Percentiles rank a stretch among this genome's conserved stretches.
Evolutionary conservation across 2,888 invertebrate species (phyloP).

Genomic region (Lasiommata megera): DNA sequence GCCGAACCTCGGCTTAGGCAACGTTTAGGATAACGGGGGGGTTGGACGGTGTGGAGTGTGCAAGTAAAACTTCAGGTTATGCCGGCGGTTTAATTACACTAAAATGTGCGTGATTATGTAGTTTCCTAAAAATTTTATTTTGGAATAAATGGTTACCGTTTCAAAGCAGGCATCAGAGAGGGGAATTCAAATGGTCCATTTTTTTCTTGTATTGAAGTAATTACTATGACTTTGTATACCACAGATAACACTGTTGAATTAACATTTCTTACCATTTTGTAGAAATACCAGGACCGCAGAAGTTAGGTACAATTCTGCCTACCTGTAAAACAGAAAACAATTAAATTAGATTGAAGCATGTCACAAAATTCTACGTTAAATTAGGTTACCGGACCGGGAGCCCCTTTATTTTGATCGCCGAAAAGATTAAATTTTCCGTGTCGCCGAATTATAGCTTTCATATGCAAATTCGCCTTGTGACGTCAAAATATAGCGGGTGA

Average conservation of each 20-base stretch:
- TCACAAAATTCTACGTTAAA: constrained; percentile 44
- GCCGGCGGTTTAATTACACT: too few species aligned
- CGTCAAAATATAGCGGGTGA: constrained; percentile 31
- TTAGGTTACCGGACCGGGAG: constrained; percentile 56
- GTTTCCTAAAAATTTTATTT: too few species aligned
- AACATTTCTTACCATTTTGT: background rate
- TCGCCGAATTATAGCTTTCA: constrained; percentile 68
- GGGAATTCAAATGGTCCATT: too few species aligned
- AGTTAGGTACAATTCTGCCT: constrained; percentile 34
- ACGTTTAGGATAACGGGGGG: too few species aligned
- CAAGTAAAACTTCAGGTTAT: too few species aligned
- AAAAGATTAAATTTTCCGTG: constrained; percentile 74
- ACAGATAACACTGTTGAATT: background rate
- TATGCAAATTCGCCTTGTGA: constrained; percentile 56
- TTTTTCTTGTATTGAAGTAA: too few species aligned
- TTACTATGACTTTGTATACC: too few species aligned
- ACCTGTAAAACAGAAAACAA: constrained; percentile 53
- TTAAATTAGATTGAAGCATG: constrained; percentile 43
- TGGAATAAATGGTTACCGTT: too few species aligned
- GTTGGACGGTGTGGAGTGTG: too few species aligned
- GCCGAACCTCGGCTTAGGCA: too few species aligned
- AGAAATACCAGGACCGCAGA: background rate
- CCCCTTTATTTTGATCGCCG: constrained; percentile 65
- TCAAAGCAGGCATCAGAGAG: too few species aligned
- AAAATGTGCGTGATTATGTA: too few species aligned